These are phyloP conservation scores for Drosophila monieri DNA, from an alignment of 2,888 invertebrate species.

Conservation along the genomic window DNA sequence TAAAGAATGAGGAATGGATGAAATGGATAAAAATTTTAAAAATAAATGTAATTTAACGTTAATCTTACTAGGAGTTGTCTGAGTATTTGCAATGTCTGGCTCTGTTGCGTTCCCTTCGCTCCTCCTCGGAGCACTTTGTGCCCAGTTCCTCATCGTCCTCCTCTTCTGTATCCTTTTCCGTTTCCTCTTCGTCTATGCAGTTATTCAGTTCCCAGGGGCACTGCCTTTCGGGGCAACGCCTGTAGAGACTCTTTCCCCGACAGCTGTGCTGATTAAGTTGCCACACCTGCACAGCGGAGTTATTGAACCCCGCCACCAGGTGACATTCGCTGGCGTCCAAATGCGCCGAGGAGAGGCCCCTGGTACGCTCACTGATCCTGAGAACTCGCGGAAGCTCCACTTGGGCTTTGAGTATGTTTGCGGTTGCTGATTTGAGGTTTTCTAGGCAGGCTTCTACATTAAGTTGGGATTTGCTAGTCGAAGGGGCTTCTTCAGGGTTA, in stretches of 20 bases:
- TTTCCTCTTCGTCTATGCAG: constrained; percentile 56
- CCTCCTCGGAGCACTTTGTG: constrained; percentile 37
- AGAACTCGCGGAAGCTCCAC: constrained; percentile 71
- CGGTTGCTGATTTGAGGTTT: constrained; percentile 55
- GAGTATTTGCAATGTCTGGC: constrained; percentile 65
- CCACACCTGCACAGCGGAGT: constrained; percentile 82
- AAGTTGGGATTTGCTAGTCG: constrained; percentile 28
- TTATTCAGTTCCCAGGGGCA: constrained; percentile 82
- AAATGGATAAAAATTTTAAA: background rate
- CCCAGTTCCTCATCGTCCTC: constrained; percentile 52
- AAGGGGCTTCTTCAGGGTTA: constrained; percentile 31
- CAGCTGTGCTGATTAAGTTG: constrained; percentile 81
- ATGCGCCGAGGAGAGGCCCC: constrained; percentile 76
- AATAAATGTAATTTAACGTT: background rate
- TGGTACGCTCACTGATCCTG: constrained; percentile 66
- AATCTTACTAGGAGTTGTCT: constrained; percentile 81
- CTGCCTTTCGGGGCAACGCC: constrained; percentile 58
- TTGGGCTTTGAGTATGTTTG: constrained; percentile 68
- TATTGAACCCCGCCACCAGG: constrained; percentile 82
- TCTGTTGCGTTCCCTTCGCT: constrained; percentile 47
- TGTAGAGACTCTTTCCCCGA: constrained; percentile 80
- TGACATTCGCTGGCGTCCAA: constrained; percentile 82
- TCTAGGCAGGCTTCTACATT: constrained; percentile 64
- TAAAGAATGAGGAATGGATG: constrained; percentile 7
- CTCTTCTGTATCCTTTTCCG: constrained; percentile 63